Evolutionary conservation across 2,113 vertebrate species (phyloP).

Genomic region (Hepsetus odoe): DNA sequence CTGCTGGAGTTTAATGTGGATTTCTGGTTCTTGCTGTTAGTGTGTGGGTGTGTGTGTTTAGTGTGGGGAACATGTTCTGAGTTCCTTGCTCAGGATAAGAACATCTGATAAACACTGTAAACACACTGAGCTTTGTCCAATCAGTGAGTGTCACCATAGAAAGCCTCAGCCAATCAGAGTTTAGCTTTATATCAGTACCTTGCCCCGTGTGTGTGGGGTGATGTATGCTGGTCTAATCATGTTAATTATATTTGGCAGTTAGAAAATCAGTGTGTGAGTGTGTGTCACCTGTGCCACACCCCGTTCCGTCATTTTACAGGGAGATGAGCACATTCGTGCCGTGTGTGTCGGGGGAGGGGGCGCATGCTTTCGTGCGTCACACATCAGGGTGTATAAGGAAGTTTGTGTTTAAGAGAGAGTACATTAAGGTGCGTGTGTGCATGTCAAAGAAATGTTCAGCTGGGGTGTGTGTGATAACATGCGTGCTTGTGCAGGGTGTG

Average conservation of each 20-base stretch:
- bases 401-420: slow-evolving; percentile 1
- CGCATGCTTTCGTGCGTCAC: neutral
- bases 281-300: slow-evolving; percentile 15
- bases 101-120: too few species aligned
- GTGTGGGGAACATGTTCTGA: too few species aligned
- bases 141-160: too few species aligned
- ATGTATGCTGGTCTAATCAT: neutral
- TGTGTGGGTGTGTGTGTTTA: too few species aligned
- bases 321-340: neutral
- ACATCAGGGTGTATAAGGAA: neutral
- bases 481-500: slow-evolving; percentile 58
- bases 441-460: neutral
- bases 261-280: neutral
- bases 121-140: too few species aligned
- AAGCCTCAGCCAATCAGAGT: too few species aligned
- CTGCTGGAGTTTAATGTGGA: too few species aligned
- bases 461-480: neutral
- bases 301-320: neutral
- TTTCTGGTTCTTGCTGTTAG: too few species aligned
- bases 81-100: too few species aligned
- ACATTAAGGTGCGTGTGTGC: slow-evolving; percentile 39
- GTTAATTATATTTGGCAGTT: neutral
- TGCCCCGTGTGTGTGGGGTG: too few species aligned
- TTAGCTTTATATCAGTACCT: too few species aligned
- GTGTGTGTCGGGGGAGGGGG: neutral